These are phyloP conservation scores for Gobius niger DNA, from an alignment of 2,113 vertebrate genomes.

Conservation along the genomic window DNA sequence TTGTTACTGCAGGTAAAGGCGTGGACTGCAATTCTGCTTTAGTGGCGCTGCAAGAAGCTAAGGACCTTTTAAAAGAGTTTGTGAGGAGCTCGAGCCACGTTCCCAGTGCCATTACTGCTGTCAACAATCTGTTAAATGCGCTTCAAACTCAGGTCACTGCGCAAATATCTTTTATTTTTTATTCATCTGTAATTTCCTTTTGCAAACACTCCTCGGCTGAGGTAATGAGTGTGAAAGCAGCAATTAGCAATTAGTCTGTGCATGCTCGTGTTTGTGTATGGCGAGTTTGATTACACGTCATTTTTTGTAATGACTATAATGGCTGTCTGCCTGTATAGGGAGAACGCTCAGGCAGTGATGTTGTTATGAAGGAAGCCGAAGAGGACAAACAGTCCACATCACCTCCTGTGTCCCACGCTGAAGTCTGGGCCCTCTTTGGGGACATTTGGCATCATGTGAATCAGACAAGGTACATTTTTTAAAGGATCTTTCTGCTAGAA, in stretches of 20 bases:
- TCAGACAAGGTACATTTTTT: conserved; percentile 78
- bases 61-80: conserved; percentile 79
- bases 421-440: conserved; percentile 89
- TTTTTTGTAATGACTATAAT: neutral
- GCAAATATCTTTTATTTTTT: neutral
- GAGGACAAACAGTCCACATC: conserved; percentile 44
- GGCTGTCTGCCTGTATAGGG: neutral
- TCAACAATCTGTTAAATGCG: conserved; percentile 68
- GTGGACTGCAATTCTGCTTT: conserved; percentile 50
- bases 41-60: conserved; percentile 74
- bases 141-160: conserved; percentile 71
- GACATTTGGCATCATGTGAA: conserved; percentile 84
- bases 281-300: neutral
- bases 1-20: conserved; percentile 63
- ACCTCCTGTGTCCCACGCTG: conserved; percentile 69
- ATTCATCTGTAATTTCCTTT: neutral
- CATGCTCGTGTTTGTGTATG: neutral
- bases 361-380: conserved; percentile 66
- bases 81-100: conserved; percentile 75
- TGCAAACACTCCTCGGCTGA: neutral
- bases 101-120: conserved; percentile 65
- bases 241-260: neutral
- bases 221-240: conserved; percentile 2
- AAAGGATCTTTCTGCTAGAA: too few relatives aligned
- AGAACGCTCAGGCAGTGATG: conserved; percentile 56